Evolutionary conservation across 64 coral and sea anemone genomes (phyloP).

Genomic region (Montipora capricornis): DNA sequence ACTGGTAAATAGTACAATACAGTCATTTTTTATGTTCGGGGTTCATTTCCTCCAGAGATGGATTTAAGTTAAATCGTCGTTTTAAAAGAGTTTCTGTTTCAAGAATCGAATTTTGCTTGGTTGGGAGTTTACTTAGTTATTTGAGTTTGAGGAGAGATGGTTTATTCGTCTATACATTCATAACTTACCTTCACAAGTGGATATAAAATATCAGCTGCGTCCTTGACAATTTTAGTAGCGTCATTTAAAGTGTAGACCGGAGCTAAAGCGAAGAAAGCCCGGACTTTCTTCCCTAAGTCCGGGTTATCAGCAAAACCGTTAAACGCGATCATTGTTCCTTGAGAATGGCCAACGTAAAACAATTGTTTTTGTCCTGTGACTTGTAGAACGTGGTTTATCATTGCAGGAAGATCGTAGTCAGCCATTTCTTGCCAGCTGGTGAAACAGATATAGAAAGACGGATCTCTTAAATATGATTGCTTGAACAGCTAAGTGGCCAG

Average conservation of each 20-base stretch:
- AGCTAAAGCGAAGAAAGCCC: slow-evolving; percentile 81
- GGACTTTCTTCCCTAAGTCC: slow-evolving; percentile 62
- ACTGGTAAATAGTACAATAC: no score
- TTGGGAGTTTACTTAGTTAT: no score
- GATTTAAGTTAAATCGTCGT: no score
- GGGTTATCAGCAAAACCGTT: slow-evolving; percentile 70
- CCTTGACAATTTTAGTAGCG: slow-evolving; percentile 44
- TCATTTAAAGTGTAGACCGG: slow-evolving; percentile 77
- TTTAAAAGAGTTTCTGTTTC: no score
- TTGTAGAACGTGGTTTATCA: slow-evolving; percentile 80
- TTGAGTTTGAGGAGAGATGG: no score
- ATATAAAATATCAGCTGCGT: slow-evolving; percentile 36
- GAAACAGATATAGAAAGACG: neutral
- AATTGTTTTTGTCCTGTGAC: slow-evolving; percentile 71
- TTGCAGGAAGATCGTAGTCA: slow-evolving; percentile 74
- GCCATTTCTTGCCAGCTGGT: slow-evolving; percentile 68
- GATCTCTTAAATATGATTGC: no score
- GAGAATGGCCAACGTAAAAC: slow-evolving; percentile 87
- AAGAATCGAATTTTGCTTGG: no score
- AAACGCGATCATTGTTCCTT: slow-evolving; percentile 86
- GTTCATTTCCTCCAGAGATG: no score
- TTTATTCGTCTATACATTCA: neutral
- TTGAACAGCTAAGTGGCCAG: no score
- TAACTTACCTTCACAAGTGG: slow-evolving; percentile 49
- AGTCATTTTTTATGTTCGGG: no score